Base-by-base conservation (phyloP, 2,888 invertebrate genomes). In the Taenaris catops region DNA sequence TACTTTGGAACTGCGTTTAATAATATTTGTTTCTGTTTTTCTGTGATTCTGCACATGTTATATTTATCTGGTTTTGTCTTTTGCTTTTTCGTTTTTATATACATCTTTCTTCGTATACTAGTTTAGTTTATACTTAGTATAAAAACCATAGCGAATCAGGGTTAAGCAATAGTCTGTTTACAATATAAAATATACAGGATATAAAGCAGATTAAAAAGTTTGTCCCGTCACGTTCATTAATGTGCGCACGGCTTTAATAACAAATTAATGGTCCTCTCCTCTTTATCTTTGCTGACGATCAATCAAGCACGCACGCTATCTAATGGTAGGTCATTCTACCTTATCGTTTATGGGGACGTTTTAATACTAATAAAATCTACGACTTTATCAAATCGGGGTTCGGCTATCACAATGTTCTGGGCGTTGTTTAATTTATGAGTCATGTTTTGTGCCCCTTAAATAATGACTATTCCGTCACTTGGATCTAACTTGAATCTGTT, bases 281-380 rank as follows among this genome's bases (percentile, higher is more conserved):
- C 52, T 62, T 70, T 79, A 78, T 79, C 78, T 68, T 52, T 51
- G 53, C 55, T 59, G 49, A 61, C 57, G 59, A 80, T 81, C 74
- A 65, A 75, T 79, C 70, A 64, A 57, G 47, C 38, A 48, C 46
- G 34, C 50, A 51, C 50, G 51, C 58, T 63, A 66, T 72, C 63
- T 61, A 63, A 65, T 62, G 55, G 53, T 56, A 57, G 59, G 55
- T 58, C 47, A 38, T 41, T 36, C 21, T 25, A 28, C 34, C 35
- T 46, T 48, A 51, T 49, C 39, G 38, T 39, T 37, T 42, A 42
- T 41, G 36, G 41, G 38, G 40, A 42, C 46, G 45, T 45, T 52
- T 50, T 44, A 40, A 51, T 45, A 44, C 36, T 46, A 48, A 44
- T 44, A 42, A 37, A 44, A 38, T 41, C 29, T 34, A 31, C 33